A percentile compares a stretch with the other conserved stretches of the same genome.
Evolutionary conservation across 2,888 invertebrate genomes (phyloP).

Genomic region (Chelonus formosanus): DNA sequence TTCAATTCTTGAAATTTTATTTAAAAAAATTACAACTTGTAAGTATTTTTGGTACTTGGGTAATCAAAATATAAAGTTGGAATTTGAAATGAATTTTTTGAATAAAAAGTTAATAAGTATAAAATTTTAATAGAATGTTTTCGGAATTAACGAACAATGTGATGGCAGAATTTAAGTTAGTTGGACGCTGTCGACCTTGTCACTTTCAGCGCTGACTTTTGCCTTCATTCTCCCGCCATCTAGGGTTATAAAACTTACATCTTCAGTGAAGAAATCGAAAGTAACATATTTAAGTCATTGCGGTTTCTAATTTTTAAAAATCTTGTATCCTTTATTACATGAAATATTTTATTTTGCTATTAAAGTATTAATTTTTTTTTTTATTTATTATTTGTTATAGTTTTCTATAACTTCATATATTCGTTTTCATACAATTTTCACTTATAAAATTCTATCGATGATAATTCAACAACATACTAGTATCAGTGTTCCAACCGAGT

Average conservation of each 20-base stretch:
- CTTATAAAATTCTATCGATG: too few species aligned
- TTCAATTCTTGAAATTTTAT: too few species aligned
- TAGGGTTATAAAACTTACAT: constrained; percentile 13
- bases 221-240: constrained; percentile 3
- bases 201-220: constrained; percentile 5
- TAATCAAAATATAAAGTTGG: too few species aligned
- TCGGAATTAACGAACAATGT: too few species aligned
- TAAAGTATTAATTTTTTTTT: neutral
- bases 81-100: too few species aligned
- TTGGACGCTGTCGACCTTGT: constrained; percentile 18
- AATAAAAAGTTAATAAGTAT: too few species aligned
- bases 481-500: constrained; percentile 2
- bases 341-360: neutral
- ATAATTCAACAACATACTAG: too few species aligned
- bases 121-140: too few species aligned
- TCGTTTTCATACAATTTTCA: too few species aligned
- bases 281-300: constrained; percentile 9
- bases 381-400: neutral
- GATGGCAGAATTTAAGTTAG: neutral
- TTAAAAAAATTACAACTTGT: too few species aligned
- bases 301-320: neutral
- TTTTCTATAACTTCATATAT: too few species aligned
- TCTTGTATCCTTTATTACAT: neutral
- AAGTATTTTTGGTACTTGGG: too few species aligned
- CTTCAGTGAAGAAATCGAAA: constrained; percentile 13